phyloP scores from a whole-genome alignment of 2,888 invertebrate species.

The Chouioia cunea region DNA sequence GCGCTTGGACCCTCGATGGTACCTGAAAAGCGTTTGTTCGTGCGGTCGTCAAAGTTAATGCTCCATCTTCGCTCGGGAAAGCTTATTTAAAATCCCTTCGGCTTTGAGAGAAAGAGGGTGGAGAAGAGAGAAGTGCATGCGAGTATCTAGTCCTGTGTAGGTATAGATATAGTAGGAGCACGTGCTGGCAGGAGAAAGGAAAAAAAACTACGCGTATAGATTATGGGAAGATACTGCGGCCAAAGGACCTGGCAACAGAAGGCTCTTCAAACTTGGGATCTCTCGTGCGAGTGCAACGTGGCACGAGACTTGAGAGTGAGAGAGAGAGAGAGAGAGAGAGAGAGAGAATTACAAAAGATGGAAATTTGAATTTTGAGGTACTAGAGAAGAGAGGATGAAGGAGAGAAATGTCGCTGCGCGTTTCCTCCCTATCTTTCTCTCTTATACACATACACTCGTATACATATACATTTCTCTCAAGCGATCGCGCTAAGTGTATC shows the following conservation, averaged over 20 bases:
- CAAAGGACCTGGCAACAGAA: neutral
- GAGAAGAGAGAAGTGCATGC: neutral
- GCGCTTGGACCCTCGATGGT: slow-evolving; percentile 12
- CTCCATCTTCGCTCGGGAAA: slow-evolving; percentile 29
- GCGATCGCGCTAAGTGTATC: slow-evolving; percentile 29
- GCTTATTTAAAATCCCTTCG: slow-evolving; percentile 44
- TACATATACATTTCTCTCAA: neutral
- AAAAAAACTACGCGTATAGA: slow-evolving; percentile 45
- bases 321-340: slow-evolving; percentile 27
- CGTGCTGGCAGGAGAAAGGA: neutral
- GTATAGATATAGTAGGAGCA: neutral
- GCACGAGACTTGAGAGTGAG: neutral
- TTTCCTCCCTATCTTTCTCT: slow-evolving; percentile 9
- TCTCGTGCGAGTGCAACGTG: slow-evolving; percentile 6
- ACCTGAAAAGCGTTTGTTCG: slow-evolving; percentile 36
- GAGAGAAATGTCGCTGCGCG: slow-evolving; percentile 18
- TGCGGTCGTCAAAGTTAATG: slow-evolving; percentile 32
- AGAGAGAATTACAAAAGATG: slow-evolving; percentile 39
- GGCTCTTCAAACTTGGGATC: too few relatives aligned
- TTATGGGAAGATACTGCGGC: slow-evolving; percentile 40
- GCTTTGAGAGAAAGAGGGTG: slow-evolving; percentile 24
- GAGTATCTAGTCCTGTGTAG: slow-evolving; percentile 1
- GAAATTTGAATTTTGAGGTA: slow-evolving; percentile 30
- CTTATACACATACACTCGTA: neutral
- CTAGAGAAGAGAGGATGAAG: slow-evolving; percentile 6